These are phyloP conservation scores for Drosophila neutralis DNA, from an alignment of 2,888 invertebrate genomes.

Conservation along the genomic window DNA sequence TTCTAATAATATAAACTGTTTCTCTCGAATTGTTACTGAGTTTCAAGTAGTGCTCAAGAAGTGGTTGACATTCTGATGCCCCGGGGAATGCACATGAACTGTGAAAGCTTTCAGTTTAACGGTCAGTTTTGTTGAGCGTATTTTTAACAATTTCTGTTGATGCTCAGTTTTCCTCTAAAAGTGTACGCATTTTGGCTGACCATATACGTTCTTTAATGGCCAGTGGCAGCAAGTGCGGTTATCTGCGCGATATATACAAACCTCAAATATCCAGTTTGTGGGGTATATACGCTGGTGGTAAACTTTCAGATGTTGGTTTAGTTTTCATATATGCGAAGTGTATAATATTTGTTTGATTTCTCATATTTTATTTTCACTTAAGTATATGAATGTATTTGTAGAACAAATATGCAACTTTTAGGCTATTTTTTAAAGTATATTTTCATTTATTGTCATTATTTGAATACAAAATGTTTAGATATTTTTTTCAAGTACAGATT, in stretches of 20 bases:
- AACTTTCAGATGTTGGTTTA: not conserved
- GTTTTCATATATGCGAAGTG: not conserved
- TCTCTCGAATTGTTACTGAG: no score
- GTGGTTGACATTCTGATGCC: slow-evolving; percentile 3
- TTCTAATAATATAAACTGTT: not conserved
- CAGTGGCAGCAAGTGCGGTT: not conserved
- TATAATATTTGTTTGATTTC: not conserved
- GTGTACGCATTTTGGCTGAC: not conserved
- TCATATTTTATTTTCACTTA: not conserved
- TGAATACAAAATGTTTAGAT: not conserved
- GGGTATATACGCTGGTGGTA: not conserved
- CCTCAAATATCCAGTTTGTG: not conserved
- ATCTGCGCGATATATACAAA: not conserved
- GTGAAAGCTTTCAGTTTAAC: slow-evolving; percentile 66
- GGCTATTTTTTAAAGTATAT: not conserved
- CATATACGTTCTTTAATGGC: not conserved
- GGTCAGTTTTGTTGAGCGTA: slow-evolving; percentile 8
- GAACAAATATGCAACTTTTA: not conserved
- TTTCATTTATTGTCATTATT: not conserved
- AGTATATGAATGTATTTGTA: not conserved
- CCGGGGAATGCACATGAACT: slow-evolving; percentile 8
- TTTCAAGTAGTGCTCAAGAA: slow-evolving; percentile 16
- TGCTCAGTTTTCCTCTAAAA: slow-evolving; percentile 1
- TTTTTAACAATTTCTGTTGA: not conserved
- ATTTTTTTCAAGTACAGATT: not conserved